Percentiles rank a stretch among this genome's conserved stretches.
phyloP scores from a whole-genome alignment of 2,888 invertebrate species.

The Alitta virens region DNA sequence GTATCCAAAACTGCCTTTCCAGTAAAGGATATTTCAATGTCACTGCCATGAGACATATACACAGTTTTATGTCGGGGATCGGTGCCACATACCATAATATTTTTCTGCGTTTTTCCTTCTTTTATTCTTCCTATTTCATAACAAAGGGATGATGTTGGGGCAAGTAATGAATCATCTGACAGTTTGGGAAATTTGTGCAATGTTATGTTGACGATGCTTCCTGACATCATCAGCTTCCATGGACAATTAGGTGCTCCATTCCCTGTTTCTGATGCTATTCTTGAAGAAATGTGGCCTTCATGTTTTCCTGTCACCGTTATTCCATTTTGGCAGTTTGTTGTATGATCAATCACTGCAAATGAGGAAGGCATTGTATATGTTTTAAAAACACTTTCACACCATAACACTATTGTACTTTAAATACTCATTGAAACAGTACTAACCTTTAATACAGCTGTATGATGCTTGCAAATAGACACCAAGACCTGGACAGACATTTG shows the following conservation, averaged over 20 bases:
- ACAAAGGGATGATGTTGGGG: background rate
- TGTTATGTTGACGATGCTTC: background rate
- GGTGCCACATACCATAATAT: constrained; percentile 2
- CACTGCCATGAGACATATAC: constrained; percentile 7
- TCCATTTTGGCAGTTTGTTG: too few species aligned
- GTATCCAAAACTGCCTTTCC: constrained; percentile 2
- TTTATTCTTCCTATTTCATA: constrained; percentile 3
- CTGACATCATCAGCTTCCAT: background rate
- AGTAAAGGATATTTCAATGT: constrained; percentile 10
- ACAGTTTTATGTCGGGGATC: background rate
- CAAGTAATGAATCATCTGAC: background rate
- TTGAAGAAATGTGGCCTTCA: background rate
- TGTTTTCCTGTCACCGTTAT: too few species aligned
- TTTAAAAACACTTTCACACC: too few species aligned
- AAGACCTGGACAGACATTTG: too few species aligned
- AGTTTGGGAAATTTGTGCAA: background rate
- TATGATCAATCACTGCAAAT: too few species aligned
- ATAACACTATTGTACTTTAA: too few species aligned
- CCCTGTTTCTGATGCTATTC: background rate
- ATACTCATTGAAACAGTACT: too few species aligned
- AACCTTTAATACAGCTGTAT: too few species aligned
- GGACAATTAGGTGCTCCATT: background rate
- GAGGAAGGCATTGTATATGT: too few species aligned
- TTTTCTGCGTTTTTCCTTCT: background rate
- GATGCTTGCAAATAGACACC: too few species aligned